Evolutionary conservation across 2,113 vertebrate species (phyloP).

Genomic region (Hypanus sabinus): DNA sequence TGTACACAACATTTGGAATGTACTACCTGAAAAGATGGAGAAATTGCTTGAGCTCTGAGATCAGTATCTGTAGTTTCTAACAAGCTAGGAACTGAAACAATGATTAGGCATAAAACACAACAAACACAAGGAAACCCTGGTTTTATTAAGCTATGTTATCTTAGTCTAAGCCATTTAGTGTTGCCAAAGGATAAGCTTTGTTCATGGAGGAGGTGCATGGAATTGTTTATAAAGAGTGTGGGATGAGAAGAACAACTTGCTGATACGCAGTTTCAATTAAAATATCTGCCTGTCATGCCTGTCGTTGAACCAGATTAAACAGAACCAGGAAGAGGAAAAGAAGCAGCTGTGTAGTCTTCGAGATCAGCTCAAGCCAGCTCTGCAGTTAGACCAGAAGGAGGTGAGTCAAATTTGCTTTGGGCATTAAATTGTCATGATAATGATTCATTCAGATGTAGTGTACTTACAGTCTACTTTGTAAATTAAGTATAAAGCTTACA

Average conservation of each 20-base stretch:
- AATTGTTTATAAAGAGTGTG: slow-evolving; percentile 30
- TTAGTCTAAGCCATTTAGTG: background rate
- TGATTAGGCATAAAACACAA: background rate
- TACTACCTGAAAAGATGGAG: no score
- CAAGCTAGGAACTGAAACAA: background rate
- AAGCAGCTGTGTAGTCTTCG: slow-evolving; percentile 52
- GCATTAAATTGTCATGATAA: background rate
- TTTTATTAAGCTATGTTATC: background rate
- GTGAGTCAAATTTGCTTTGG: slow-evolving; percentile 44
- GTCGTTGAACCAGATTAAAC: slow-evolving; percentile 51
- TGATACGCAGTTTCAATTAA: slow-evolving; percentile 32
- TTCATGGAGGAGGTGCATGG: background rate
- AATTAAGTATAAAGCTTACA: background rate
- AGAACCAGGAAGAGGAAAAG: slow-evolving; percentile 57
- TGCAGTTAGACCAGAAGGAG: slow-evolving; percentile 59
- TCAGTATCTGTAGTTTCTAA: background rate
- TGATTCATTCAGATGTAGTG: background rate
- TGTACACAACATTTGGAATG: no score
- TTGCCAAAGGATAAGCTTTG: background rate
- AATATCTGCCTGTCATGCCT: background rate
- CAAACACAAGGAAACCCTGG: background rate
- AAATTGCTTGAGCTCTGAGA: background rate
- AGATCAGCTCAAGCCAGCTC: slow-evolving; percentile 48
- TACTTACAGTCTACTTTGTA: background rate
- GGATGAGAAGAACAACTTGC: background rate